phyloP scores from a whole-genome alignment of 2,888 invertebrate genomes.

The Strigamia crassipes region DNA sequence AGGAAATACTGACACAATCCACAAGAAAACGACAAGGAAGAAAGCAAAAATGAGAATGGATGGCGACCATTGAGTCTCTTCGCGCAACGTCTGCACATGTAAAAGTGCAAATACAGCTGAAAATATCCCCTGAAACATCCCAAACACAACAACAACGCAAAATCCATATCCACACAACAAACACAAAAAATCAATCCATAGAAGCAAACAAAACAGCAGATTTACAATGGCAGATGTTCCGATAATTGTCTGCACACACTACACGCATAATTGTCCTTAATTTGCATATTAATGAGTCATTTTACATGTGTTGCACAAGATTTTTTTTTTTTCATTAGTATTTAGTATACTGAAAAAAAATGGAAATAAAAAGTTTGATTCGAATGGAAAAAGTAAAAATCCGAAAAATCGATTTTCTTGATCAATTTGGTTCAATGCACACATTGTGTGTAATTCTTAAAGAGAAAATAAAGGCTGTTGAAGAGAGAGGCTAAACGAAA shows the following conservation, averaged over 20 bases:
- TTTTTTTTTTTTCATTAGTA: background rate
- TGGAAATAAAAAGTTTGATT: background rate
- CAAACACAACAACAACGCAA: background rate
- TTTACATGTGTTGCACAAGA: conserved; percentile 5
- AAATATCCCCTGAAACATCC: background rate
- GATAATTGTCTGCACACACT: background rate
- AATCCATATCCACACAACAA: background rate
- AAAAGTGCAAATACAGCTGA: background rate
- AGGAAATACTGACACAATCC: conserved; percentile 4
- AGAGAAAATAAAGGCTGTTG: background rate
- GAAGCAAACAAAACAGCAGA: background rate
- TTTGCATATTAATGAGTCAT: conserved; percentile 33
- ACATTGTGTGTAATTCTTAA: background rate
- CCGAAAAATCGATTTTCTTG: conserved; percentile 24
- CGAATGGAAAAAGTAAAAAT: background rate
- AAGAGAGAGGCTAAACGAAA: background rate
- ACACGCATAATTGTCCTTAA: background rate
- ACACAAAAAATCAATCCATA: background rate
- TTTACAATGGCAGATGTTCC: background rate
- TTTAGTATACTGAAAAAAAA: background rate
- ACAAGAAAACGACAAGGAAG: conserved; percentile 25
- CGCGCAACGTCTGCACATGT: background rate
- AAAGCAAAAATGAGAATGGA: conserved; percentile 32
- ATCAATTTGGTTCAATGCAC: background rate
- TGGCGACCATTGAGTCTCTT: background rate